Conservation (phyloP, 2,113 vertebrate genomes). For the Labrus mixtus region DNA sequence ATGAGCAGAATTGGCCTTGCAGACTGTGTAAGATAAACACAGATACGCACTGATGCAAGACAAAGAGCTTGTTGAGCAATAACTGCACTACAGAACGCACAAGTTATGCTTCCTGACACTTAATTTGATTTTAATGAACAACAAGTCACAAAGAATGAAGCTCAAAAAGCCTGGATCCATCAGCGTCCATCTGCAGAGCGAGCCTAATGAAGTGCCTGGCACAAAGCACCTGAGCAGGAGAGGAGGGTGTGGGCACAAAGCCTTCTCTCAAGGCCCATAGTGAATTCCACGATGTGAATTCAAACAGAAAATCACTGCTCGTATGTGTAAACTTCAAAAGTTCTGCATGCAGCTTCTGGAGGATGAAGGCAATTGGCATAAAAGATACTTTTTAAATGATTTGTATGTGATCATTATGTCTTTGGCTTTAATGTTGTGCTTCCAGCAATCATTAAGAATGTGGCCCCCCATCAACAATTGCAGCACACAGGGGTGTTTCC, state of each 20-base stretch:
- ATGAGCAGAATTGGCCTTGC: slow-evolving; percentile 54
- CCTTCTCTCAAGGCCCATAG: background rate
- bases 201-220: slow-evolving; percentile 88
- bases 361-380: too few relatives aligned
- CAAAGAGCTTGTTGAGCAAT: slow-evolving; percentile 76
- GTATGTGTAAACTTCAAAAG: background rate
- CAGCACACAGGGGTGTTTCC: background rate
- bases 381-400: too few relatives aligned
- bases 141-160: slow-evolving; percentile 95
- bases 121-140: slow-evolving; percentile 96
- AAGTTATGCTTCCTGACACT: slow-evolving; percentile 90
- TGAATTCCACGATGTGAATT: background rate
- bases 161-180: slow-evolving; percentile 88
- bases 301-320: background rate
- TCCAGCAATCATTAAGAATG: too few relatives aligned
- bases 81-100: slow-evolving; percentile 74
- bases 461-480: too few relatives aligned
- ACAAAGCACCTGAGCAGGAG: slow-evolving; percentile 68
- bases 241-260: slow-evolving; percentile 16
- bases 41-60: slow-evolving; percentile 65
- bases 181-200: slow-evolving; percentile 88
- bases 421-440: too few relatives aligned
- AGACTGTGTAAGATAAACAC: slow-evolving; percentile 68
- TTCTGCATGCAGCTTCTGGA: background rate
- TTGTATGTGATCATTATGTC: too few relatives aligned